Evolutionary conservation across 2,113 vertebrate species (phyloP).

Genomic region (Lethenteron reissneri): DNA sequence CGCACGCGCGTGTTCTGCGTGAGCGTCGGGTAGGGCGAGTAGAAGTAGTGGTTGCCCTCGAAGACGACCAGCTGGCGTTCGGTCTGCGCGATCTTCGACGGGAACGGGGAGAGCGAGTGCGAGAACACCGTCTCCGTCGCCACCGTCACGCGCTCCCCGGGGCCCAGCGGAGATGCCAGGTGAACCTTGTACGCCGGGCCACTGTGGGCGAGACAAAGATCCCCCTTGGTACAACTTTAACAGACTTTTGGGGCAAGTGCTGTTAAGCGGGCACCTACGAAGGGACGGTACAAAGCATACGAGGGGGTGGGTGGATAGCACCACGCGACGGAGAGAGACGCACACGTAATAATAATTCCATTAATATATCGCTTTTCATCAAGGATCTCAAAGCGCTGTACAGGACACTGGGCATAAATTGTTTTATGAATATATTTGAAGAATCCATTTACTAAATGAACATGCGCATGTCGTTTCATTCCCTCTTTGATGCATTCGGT

Average conservation of each 20-base stretch:
- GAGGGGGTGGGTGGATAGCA: not conserved
- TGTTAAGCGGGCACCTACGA: not conserved
- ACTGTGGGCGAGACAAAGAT: slow-evolving; percentile 20
- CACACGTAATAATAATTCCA: not conserved
- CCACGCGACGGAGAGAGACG: not conserved
- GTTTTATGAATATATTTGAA: too few species aligned
- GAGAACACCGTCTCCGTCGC: slow-evolving; percentile 63
- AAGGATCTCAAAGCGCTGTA: too few species aligned
- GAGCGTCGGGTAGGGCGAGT: slow-evolving; percentile 57
- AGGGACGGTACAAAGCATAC: not conserved
- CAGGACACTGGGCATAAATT: too few species aligned
- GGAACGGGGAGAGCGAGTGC: slow-evolving; percentile 65
- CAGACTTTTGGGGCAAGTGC: not conserved
- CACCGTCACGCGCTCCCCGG: slow-evolving; percentile 43
- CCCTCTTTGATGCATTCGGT: not conserved
- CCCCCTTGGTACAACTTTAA: not conserved
- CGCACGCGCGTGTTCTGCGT: slow-evolving; percentile 61
- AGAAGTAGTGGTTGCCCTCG: slow-evolving; percentile 88
- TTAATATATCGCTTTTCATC: not conserved
- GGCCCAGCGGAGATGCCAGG: slow-evolving; percentile 38
- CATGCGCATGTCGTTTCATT: too few species aligned
- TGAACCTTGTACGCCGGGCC: slow-evolving; percentile 60
- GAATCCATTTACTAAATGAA: too few species aligned
- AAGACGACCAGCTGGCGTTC: slow-evolving; percentile 91
- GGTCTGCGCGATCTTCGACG: slow-evolving; percentile 69